Percentiles rank a stretch among this genome's conserved stretches.
Evolutionary conservation across 35 echinoderm and acorn worm species (phyloP).

Genomic region (Hemicentrotus pulcherrimus): DNA sequence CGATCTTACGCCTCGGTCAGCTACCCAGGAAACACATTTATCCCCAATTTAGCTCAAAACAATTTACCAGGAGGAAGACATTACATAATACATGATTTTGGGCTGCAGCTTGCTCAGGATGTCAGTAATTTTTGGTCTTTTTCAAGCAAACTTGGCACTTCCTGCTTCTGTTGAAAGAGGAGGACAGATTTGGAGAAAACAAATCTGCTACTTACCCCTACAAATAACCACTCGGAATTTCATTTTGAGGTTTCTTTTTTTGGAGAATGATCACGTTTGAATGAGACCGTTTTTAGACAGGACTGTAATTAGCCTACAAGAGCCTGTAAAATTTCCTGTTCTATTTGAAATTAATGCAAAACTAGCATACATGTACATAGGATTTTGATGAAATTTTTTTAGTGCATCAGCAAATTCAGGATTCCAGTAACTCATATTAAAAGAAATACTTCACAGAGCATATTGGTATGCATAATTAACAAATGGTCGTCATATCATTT

Average conservation of each 20-base stretch:
- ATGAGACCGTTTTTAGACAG: background rate
- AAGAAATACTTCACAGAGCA: background rate
- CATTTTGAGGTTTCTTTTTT: background rate
- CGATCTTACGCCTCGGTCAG: background rate
- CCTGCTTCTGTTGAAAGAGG: slow-evolving; percentile 31
- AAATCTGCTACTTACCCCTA: background rate
- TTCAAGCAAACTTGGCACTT: slow-evolving; percentile 54
- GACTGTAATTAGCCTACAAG: background rate
- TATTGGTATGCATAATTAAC: background rate
- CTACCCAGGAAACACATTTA: slow-evolving; percentile 44
- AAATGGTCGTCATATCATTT: background rate
- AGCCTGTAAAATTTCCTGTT: background rate
- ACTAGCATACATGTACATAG: background rate
- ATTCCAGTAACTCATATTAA: background rate
- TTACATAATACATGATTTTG: slow-evolving; percentile 52
- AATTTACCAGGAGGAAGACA: background rate
- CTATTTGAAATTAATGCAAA: background rate
- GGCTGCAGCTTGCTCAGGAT: background rate
- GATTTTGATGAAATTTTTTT: background rate
- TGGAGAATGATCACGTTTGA: background rate
- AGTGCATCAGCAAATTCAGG: background rate
- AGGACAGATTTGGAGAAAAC: slow-evolving; percentile 36
- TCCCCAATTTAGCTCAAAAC: slow-evolving; percentile 42
- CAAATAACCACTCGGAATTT: background rate
- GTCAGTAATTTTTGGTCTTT: slow-evolving; percentile 52